Conservation (phyloP, 2,888 invertebrate species). For the Strigamia crassipes region DNA sequence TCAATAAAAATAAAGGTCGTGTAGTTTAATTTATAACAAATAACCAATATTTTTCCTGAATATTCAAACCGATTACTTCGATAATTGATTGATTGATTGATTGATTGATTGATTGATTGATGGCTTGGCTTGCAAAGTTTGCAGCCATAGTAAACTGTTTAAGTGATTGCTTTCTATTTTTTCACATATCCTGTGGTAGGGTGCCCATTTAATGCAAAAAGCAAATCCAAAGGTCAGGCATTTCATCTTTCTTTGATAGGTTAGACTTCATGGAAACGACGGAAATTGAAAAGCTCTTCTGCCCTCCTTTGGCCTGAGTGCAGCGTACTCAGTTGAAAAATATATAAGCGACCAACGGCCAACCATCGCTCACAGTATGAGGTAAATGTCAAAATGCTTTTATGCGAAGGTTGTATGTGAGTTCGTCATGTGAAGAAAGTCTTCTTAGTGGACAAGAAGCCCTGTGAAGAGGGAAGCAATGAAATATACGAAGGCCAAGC, state of each 20-base stretch:
- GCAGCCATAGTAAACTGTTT: neutral
- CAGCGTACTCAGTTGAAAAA: conserved; percentile 7
- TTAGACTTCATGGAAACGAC: conserved; percentile 27
- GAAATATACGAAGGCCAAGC: conserved; percentile 19
- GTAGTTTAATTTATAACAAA: too few relatives aligned
- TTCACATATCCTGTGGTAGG: neutral
- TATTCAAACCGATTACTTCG: too few relatives aligned
- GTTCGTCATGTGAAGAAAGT: conserved; percentile 27
- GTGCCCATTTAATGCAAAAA: neutral
- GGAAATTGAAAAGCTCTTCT: conserved; percentile 31
- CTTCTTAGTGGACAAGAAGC: conserved; percentile 19
- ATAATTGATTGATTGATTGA: too few relatives aligned
- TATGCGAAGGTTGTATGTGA: conserved; percentile 1
- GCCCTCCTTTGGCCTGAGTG: conserved; percentile 25
- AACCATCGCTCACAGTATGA: conserved; percentile 29
- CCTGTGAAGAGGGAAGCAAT: neutral
- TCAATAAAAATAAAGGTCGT: too few relatives aligned
- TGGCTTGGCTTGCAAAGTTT: neutral
- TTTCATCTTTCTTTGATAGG: neutral
- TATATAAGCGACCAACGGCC: conserved; percentile 34
- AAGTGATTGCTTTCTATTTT: neutral
- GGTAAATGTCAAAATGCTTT: conserved; percentile 37
- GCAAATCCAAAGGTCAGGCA: neutral
- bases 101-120: too few relatives aligned
- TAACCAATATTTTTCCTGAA: too few relatives aligned